Evolutionary conservation across 2,888 invertebrate genomes (phyloP).

Genomic region (Pristionchus fissidentatus): DNA sequence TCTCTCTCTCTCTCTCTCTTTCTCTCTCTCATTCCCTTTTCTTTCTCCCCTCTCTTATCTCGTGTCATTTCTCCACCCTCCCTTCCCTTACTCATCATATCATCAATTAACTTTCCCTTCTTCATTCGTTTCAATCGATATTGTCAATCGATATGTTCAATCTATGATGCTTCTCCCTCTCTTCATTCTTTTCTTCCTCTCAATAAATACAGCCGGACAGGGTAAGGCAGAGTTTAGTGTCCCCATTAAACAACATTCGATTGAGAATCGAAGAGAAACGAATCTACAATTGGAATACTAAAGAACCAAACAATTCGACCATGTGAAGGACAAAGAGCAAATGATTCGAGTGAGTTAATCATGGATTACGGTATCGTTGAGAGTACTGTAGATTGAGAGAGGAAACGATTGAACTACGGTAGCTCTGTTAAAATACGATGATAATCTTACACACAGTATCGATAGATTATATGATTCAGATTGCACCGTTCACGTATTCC

Average conservation of each 20-base stretch:
- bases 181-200: neutral
- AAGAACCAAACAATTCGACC: neutral
- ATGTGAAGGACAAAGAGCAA: neutral
- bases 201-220: too few relatives aligned
- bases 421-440: too few relatives aligned
- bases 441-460: too few relatives aligned
- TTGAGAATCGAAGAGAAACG: neutral
- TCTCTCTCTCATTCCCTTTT: neutral
- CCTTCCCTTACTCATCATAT: neutral
- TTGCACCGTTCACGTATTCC: constrained; percentile 11
- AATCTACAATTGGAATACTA: neutral
- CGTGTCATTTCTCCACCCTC: neutral
- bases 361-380: neutral
- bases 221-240: too few relatives aligned
- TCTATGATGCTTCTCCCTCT: neutral
- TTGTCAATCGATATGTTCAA: too few relatives aligned
- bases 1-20: neutral
- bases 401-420: too few relatives aligned
- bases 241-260: too few relatives aligned
- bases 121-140: too few relatives aligned
- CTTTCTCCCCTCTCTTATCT: constrained; percentile 1
- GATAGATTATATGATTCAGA: neutral
- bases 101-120: neutral
- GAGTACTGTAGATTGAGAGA: neutral
- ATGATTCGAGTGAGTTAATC: neutral